These are phyloP conservation scores for Megalonaias nervosa DNA, from an alignment of 1,140 invertebrate species.

Conservation along the genomic window DNA sequence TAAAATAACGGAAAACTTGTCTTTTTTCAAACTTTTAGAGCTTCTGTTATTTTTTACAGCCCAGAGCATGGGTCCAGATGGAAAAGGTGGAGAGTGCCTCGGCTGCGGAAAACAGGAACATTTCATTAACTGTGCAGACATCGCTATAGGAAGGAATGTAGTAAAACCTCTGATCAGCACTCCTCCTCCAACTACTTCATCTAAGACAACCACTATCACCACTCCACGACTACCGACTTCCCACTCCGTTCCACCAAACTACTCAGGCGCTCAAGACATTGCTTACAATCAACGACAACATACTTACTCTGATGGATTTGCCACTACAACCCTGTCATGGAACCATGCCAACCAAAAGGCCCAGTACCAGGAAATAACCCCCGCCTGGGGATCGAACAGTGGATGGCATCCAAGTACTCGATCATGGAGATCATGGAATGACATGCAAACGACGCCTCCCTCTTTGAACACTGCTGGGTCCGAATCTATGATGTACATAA, in stretches of 20 bases:
- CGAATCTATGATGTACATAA: not conserved
- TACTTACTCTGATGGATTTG: not conserved
- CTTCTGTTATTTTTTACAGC: conserved; percentile 37
- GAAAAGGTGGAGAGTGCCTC: conserved; percentile 46
- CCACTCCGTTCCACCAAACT: not conserved
- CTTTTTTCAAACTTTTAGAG: too few relatives aligned
- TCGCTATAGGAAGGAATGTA: conserved; percentile 72
- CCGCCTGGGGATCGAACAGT: not conserved
- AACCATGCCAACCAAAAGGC: conserved; percentile 20
- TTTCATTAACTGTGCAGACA: conserved; percentile 81
- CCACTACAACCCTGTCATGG: conserved; percentile 2
- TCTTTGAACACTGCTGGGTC: not conserved
- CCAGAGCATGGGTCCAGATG: conserved; percentile 56
- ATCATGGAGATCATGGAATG: not conserved
- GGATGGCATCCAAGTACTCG: conserved; percentile 8
- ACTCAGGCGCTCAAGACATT: not conserved
- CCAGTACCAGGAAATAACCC: conserved; percentile 1
- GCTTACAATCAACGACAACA: not conserved
- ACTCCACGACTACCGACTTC: conserved; percentile 10
- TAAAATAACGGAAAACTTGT: too few relatives aligned
- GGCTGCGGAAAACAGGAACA: conserved; percentile 75
- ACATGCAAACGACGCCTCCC: not conserved
- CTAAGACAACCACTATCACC: conserved; percentile 17
- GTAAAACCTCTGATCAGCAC: conserved; percentile 10
- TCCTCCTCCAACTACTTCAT: not conserved